Conservation (phyloP, 2,113 vertebrate species). For the Drymodes brunneopygia region DNA sequence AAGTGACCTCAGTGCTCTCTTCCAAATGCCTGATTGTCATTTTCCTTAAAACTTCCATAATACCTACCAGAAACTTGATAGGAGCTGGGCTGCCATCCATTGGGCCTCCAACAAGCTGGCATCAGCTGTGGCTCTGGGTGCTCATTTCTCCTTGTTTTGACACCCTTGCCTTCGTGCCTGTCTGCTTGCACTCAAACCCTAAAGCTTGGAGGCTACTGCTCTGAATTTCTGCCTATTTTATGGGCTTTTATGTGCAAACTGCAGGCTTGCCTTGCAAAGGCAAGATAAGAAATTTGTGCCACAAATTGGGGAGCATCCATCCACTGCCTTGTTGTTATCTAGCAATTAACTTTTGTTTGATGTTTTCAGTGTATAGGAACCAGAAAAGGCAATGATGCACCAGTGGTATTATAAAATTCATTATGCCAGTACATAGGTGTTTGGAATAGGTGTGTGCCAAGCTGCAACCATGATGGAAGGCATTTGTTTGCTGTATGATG, state of each 20-base stretch:
- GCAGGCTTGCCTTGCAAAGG: neutral
- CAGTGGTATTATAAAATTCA: neutral
- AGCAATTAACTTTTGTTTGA: neutral
- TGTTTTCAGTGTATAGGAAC: neutral
- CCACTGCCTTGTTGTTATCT: neutral
- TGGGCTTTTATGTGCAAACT: neutral
- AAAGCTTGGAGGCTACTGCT: neutral
- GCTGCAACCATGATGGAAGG: neutral
- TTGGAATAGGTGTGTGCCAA: neutral
- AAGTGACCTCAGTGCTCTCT: neutral
- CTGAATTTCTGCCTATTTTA: neutral
- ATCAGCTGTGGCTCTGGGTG: neutral
- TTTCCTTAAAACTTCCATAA: neutral
- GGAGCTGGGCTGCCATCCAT: neutral
- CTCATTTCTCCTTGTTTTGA: neutral
- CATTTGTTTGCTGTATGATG: neutral
- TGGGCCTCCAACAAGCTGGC: fast-evolving
- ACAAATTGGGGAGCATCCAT: neutral
- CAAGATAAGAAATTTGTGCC: neutral
- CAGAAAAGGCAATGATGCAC: neutral
- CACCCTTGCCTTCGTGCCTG: neutral
- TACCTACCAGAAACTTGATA: neutral
- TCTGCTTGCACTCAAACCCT: neutral
- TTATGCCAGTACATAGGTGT: neutral
- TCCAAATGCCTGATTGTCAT: neutral